Base-by-base conservation (phyloP, 2,113 vertebrate genomes). In the Amblyopsis rosae region DNA sequence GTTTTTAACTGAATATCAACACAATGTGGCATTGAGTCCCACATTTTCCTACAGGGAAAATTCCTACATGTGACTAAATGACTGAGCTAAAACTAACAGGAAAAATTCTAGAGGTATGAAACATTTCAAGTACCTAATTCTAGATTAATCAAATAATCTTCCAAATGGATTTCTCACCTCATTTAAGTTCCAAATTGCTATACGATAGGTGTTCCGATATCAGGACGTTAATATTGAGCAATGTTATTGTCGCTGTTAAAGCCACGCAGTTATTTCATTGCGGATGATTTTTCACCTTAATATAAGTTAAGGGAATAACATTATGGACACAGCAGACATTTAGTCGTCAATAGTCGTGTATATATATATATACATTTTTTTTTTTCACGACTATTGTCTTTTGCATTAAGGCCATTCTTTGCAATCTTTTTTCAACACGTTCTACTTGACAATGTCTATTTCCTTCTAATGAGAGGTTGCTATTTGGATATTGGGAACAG, bases 401-500 rank as follows among this genome's bases (percentile, higher is more conserved):
- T 33, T 62, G 60, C 48, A 68, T 61, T 67, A 59, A 74, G 46
- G 63, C 60, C 54, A 33, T 69, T 48, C 46, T 51, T 19, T 12
- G 13, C 16, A 63, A 53, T 12, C 45, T 59, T 50, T 60, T 33
- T 67, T 65, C 35, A 58, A 59, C 6, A 12, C 4, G 35, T 41
- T 59, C 47, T 47, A 61, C 54, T 53, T 49, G 10, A 46, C 19
- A 15, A n/a, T 3, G 50, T 73, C 49, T 62, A 45, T 33, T 67
- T 77, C 9, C 49, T 15, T 9, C 13, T 12, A 12, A 9, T 9
- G 26, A 59, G 13, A 12, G 53, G 62, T 65, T 60, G 12, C 8
- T 73, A 69, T 56, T 71, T 67, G 60, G 47, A 66, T 59, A 58
- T 67, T 33, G 79, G 57, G 59, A 87, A 82, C 50, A 16, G 73